Base-by-base conservation (phyloP, 53 echinoderm and acorn worm genomes). In the Echinometra lucunter region DNA sequence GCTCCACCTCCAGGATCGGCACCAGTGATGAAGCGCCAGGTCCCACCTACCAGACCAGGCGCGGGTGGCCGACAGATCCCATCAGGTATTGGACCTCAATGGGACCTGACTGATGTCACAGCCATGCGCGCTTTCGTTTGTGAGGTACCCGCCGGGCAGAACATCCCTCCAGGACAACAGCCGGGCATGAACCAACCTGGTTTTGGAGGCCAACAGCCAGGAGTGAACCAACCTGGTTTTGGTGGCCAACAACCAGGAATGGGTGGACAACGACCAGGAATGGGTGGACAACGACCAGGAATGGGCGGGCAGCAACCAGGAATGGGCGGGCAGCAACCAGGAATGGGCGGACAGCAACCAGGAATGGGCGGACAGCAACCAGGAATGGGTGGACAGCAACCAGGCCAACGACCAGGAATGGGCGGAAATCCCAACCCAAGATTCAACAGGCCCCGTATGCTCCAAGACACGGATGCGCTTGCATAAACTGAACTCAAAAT, bases 111-210 rank as follows among this genome's bases (percentile, higher is more conserved):
- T 4, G 58, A 37, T 4, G 94, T 45, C 4, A 94, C 82, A 2
- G 80, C 74, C 75, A 74, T 92, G 57, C 89, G 94, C 5, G 82
- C 89, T 37, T 91, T 96, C 58, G 92, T 72, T 25, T 96, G 96
- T 88, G 85, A 94, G 56, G 96, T 96, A 32, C 67, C 82, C 18
- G 60, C 85, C 6, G 94, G 94, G 4, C 4, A 27, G 4, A 94
- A 44, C 45, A 17, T 58, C 30, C 83, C 85, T 1, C 30, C 60
- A 19, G 94, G 63, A 9, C 55, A 58, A 37, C 81, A 81, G 82
- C 81, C 81, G 15, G 80, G 93, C 28, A 34, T 92, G 25, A 56
- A 56, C 56, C 7, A 56, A 7, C 32, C 4, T 42, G 80, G 80
- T 40, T 42, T 42, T 27, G 53, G 53, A 11, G 94, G 63, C 16